Evolutionary conservation across 2,113 vertebrate species (phyloP).

Genomic region (Rhinoderma darwinii): DNA sequence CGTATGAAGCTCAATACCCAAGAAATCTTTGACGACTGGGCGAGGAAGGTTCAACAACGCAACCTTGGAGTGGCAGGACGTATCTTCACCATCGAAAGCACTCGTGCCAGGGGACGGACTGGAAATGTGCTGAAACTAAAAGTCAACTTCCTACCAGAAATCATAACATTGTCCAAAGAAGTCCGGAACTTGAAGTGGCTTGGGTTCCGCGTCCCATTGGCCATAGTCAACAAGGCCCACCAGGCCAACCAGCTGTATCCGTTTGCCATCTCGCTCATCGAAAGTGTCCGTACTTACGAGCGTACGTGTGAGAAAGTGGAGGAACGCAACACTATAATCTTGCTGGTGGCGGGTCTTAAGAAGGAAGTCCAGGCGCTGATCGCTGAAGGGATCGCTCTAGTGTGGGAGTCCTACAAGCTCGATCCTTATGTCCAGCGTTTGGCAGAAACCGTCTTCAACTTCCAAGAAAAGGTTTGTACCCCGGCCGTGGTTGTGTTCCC

Average conservation of each 20-base stretch:
- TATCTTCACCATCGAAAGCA: conserved; percentile 96
- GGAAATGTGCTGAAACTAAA: conserved; percentile 95
- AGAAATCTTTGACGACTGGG: conserved; percentile 99
- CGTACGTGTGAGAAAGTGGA: conserved; percentile 98
- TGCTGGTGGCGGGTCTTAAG: conserved; percentile 94
- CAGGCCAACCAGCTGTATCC: conserved; percentile 98
- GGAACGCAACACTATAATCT: conserved; percentile 88
- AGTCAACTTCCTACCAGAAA: conserved; percentile 98
- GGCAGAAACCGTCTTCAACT: conserved; percentile 97
- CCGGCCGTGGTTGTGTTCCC: neutral
- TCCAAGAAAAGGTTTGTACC: conserved; percentile 92
- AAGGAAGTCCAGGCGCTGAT: conserved; percentile 94
- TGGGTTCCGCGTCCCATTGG: conserved; percentile 94
- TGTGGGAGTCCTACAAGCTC: conserved; percentile 98
- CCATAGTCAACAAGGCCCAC: conserved; percentile 98
- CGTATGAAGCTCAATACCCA: conserved; percentile 98
- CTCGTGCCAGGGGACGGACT: conserved; percentile 87
- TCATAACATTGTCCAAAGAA: conserved; percentile 97
- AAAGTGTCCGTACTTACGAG: conserved; percentile 95
- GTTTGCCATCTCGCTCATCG: conserved; percentile 96
- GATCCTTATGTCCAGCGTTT: conserved; percentile 96
- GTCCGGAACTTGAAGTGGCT: conserved; percentile 98
- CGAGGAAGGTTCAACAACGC: conserved; percentile 96
- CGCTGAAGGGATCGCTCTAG: conserved; percentile 93
- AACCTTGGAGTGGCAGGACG: conserved; percentile 96